Evolutionary conservation across 2,113 vertebrate species (phyloP).

Genomic region (Emydura subglobosa): DNA sequence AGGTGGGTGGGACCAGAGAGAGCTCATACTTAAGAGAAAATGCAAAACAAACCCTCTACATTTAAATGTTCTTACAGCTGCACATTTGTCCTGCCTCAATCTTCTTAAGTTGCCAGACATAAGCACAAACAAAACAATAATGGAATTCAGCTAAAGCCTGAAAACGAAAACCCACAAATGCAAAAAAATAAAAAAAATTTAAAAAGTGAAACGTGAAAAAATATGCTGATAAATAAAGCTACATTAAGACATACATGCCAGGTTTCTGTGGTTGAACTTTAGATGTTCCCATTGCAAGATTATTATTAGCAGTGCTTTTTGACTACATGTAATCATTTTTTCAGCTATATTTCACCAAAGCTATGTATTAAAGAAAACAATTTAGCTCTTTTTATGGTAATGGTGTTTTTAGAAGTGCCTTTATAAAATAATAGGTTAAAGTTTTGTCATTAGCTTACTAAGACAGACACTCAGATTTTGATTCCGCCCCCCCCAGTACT

Average conservation of each 20-base stretch:
- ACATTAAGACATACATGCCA: accelerated
- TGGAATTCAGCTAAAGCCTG: not conserved
- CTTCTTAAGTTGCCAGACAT: not conserved
- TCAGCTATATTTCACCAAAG: not conserved
- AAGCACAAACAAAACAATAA: not conserved
- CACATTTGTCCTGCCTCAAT: not conserved
- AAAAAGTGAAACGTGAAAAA: not conserved
- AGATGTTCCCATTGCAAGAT: not conserved
- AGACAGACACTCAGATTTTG: not conserved
- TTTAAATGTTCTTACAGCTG: not conserved
- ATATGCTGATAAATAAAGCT: not conserved
- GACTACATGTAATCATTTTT: not conserved
- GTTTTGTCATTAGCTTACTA: not conserved
- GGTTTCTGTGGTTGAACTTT: not conserved
- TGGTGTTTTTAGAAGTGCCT: not conserved
- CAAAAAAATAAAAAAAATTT: not conserved
- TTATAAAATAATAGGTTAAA: not conserved
- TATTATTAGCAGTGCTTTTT: not conserved
- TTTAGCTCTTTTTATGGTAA: not conserved
- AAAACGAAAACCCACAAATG: not conserved
- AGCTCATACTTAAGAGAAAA: not conserved
- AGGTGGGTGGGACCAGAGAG: not conserved
- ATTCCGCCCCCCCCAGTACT: not conserved
- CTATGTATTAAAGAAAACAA: not conserved
- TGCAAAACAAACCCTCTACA: not conserved